A percentile compares a stretch with the other conserved stretches of the same genome.
These are phyloP conservation scores for Eospalax fontanierii DNA, from an alignment of 2,797 vertebrate species.

Conservation along the genomic window DNA sequence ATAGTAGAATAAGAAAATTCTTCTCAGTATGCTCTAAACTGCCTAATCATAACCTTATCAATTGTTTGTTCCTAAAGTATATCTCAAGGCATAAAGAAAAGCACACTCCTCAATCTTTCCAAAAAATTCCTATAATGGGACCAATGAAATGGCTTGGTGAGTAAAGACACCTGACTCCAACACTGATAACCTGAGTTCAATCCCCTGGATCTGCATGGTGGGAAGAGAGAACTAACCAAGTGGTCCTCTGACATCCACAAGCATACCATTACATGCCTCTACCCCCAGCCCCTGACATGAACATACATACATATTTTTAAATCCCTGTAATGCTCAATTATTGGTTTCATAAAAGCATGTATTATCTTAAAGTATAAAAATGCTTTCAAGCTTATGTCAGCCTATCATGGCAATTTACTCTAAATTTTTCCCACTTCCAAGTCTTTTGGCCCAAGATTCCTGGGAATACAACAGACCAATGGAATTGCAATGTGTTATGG, in stretches of 20 bases:
- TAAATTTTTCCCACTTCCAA: constrained; percentile 42
- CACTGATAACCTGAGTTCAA: not conserved
- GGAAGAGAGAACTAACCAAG: not conserved
- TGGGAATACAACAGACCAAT: constrained; percentile 41
- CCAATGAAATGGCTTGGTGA: not conserved
- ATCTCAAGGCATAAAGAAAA: constrained; percentile 47
- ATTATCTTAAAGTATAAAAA: constrained; percentile 30
- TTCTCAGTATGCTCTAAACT: constrained; percentile 35
- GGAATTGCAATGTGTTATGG: constrained; percentile 21
- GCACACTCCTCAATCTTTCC: constrained; percentile 53
- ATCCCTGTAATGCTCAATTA: not conserved
- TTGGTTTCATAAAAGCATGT: constrained; percentile 33
- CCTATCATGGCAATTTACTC: constrained; percentile 41
- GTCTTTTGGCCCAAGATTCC: constrained; percentile 47
- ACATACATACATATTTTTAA: not conserved
- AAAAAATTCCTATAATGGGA: not conserved
- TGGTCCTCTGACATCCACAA: not conserved
- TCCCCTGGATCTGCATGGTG: too few relatives aligned
- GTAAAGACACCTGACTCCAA: not conserved
- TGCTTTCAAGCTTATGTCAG: constrained; percentile 21
- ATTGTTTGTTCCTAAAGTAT: constrained; percentile 3
- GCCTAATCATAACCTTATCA: constrained; percentile 34
- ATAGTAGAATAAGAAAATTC: constrained; percentile 48
- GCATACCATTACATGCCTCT: not conserved
- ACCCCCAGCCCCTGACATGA: not conserved